These are phyloP conservation scores for Thalassophryne amazonica DNA, from an alignment of 2,797 vertebrate genomes.

Conservation along the genomic window DNA sequence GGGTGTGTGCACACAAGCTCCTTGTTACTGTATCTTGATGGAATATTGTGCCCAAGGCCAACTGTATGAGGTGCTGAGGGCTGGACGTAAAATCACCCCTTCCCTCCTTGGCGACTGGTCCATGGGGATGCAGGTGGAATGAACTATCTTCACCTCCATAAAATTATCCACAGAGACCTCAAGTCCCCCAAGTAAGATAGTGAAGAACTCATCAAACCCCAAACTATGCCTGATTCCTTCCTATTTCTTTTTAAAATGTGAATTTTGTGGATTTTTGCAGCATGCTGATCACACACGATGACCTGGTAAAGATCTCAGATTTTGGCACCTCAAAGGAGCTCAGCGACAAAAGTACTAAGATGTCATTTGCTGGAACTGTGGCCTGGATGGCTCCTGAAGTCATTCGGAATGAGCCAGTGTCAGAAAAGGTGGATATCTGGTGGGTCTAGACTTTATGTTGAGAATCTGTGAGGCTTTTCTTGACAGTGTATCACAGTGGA, in stretches of 20 bases:
- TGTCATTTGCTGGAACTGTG: constrained; percentile 96
- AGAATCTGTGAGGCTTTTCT: too few relatives aligned
- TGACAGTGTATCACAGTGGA: neutral
- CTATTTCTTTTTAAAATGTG: neutral
- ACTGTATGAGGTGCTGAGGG: constrained; percentile 93
- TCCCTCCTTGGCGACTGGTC: constrained; percentile 95
- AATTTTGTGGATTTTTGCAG: constrained; percentile 64
- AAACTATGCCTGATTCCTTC: neutral
- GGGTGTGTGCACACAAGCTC: constrained; percentile 96
- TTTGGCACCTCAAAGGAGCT: constrained; percentile 96
- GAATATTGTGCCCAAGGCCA: constrained; percentile 98
- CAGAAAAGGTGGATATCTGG: constrained; percentile 98
- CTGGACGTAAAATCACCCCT: constrained; percentile 92
- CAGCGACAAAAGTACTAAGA: constrained; percentile 98
- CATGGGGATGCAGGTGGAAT: constrained; percentile 98
- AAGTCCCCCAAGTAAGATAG: constrained; percentile 92
- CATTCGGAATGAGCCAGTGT: constrained; percentile 94
- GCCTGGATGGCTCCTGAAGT: constrained; percentile 99
- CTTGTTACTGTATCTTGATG: constrained; percentile 98
- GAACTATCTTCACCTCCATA: constrained; percentile 98
- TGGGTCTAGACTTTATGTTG: too few relatives aligned
- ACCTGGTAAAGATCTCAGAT: constrained; percentile 97
- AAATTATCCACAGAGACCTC: constrained; percentile 97
- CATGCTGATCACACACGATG: constrained; percentile 97
- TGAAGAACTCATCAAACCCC: neutral